Base-by-base conservation (phyloP, 2,888 invertebrate species). In the Hydrotaea diabolus region DNA sequence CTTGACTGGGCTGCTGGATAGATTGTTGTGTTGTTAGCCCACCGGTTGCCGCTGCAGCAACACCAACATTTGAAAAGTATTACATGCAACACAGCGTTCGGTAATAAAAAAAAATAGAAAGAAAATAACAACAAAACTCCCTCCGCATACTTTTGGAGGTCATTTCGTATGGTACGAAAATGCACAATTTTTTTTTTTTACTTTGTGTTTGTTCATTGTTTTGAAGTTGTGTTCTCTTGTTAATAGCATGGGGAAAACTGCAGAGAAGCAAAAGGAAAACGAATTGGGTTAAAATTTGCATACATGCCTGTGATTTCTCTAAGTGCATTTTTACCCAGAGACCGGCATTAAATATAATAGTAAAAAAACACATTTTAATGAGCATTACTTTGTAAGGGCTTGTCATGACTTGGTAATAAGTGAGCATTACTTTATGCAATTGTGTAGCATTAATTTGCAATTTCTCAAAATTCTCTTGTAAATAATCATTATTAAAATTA, bases 91-190 rank as follows among this genome's bases (percentile, higher is more conserved):
- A 77, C 71, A 77, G 74, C 73, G 73, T 53, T 53, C 53, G 53
- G 53, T 53, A 53, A 26, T 8, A 59, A 26, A 59, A 1, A 39
- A 3, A 31, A 2, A 31, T 4, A 31, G 3, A 31, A 31, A 31
- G 7, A 31, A 2, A 31, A 31, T 31, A 57, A 21, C 2, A 17
- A 36, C n/a, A n/a, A 11, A 17, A 17, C 64, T 64, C 64, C 64
- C 31, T 64, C 64, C 77, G 49, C 75, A 81, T 79, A 81, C 59
- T 76, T 81, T 77, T 71, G 49, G 78, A 81, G 81, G 81, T 84
- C 81, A 81, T 75, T 81, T 75, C 31, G 31, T 66, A 9, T 36
- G 57, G 43, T 13, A 46, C 15, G 49, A 75, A 72, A 66, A 72
- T 59, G 26, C 53, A 11, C 71, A 77, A 46, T 39, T 59, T 74